Conservation (phyloP, 2,113 vertebrate species). For the Trogon surrucura region DNA sequence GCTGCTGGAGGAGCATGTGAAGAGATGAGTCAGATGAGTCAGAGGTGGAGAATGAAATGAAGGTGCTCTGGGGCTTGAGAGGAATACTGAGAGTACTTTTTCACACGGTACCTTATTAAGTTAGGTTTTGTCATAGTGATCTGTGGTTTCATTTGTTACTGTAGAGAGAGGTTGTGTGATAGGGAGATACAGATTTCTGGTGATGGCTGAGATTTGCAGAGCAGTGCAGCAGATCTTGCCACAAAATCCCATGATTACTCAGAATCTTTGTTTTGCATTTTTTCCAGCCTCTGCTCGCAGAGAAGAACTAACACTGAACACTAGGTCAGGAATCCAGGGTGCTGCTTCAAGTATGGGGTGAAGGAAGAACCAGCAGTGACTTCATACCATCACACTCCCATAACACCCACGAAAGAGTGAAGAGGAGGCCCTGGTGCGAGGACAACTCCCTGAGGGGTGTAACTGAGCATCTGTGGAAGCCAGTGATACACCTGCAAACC, state of each 20-base stretch:
- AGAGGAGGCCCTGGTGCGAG: conserved; percentile 25
- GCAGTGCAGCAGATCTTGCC: neutral
- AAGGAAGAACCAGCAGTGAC: conserved; percentile 3
- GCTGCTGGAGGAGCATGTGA: neutral
- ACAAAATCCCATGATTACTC: neutral
- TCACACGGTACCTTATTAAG: neutral
- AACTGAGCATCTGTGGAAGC: neutral
- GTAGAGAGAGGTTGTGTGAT: neutral
- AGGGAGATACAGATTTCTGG: neutral
- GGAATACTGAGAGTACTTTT: neutral
- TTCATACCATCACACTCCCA: neutral
- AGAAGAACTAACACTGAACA: conserved; percentile 44
- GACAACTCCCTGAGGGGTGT: neutral
- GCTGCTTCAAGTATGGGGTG: neutral
- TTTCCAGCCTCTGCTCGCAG: conserved; percentile 56
- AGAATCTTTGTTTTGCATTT: neutral
- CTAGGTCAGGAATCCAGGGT: conserved; percentile 1
- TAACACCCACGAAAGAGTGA: conserved; percentile 23
- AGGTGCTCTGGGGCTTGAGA: neutral
- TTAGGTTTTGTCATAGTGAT: neutral
- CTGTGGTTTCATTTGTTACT: neutral
- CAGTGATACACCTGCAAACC: neutral
- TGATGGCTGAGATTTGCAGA: neutral
- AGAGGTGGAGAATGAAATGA: neutral
- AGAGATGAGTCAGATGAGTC: neutral